Base-by-base conservation (phyloP, 2,888 invertebrate species). In the Troides aeacus region DNA sequence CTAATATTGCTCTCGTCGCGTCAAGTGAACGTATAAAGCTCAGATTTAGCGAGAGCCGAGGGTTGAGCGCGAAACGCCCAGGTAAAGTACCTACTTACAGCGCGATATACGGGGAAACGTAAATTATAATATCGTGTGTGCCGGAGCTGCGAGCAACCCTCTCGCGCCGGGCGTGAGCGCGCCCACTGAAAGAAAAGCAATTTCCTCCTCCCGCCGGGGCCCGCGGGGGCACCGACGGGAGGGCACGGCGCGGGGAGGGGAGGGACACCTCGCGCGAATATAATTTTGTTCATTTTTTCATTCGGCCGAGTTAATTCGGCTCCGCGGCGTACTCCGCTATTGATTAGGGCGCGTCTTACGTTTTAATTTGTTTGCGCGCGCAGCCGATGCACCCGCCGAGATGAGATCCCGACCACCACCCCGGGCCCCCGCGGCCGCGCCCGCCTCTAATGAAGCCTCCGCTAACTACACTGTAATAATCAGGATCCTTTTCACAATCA, bases 331-430 rank as follows among this genome's bases (percentile, higher is more conserved):
- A 88, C 88, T 86, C 87, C 87, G 92, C 92, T 92, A 92, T 92
- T 92, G 92, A 92, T 92, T 92, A 92, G 92, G 92, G 90, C 90
- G 92, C 92, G 92, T 92, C 92, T 92, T 92, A 92, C 90, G 89
- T 90, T 92, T 92, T 92, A 92, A 91, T 92, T 91, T 92, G 92
- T 92, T 92, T 92, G 92, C 92, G 92, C 91, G 91, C 92, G 92
- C 92, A 92, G 88, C 86, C 85, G 87, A 90, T 92, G 91, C 92
- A 91, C 87, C 90, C 89, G 84, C 72, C 81, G 89, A 90, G 90
- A 90, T 89, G 89, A 89, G 85, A 76, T 76, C 79, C 79, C 79
- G 75, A 72, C 75, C 78, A 77, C 77, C 77, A 21, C 77, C 75
- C 73, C 69, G 75, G 74, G 78, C 75, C 71, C 73, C 74, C 71